These are phyloP conservation scores for Rhinichthys osculus DNA, from an alignment of 2,797 vertebrate species.

Conservation along the genomic window DNA sequence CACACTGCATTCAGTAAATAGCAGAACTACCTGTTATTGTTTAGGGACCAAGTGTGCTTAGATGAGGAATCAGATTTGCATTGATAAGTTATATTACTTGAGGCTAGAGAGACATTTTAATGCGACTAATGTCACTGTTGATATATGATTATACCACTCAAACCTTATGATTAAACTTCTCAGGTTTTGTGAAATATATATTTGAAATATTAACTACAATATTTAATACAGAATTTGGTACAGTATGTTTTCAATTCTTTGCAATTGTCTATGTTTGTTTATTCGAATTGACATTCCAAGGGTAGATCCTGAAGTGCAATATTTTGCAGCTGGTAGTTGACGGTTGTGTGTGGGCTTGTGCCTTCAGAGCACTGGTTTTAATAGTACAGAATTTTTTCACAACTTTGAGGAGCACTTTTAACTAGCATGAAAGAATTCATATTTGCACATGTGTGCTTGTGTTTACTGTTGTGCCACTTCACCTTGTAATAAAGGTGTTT, in stretches of 20 bases:
- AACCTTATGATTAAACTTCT: conserved; percentile 66
- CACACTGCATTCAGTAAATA: conserved; percentile 27
- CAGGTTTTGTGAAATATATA: conserved; percentile 67
- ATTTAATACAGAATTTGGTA: conserved; percentile 70
- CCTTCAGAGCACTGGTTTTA: conserved; percentile 77
- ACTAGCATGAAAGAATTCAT: conserved; percentile 75
- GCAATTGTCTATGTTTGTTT: conserved; percentile 65
- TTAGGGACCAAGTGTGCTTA: conserved; percentile 74
- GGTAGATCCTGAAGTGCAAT: conserved; percentile 80
- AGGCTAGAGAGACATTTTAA: conserved; percentile 17
- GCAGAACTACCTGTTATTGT: conserved; percentile 46
- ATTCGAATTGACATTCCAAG: conserved; percentile 75
- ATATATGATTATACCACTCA: conserved; percentile 64
- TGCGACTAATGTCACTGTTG: conserved; percentile 57
- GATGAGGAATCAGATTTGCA: conserved; percentile 53
- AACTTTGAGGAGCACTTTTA: conserved; percentile 77
- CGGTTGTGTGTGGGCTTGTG: conserved; percentile 65
- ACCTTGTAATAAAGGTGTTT: conserved; percentile 92
- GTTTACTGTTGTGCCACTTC: conserved; percentile 81
- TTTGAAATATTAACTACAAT: conserved; percentile 63
- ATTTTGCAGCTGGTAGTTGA: conserved; percentile 78
- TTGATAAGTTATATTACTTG: conserved; percentile 28
- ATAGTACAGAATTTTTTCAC: conserved; percentile 67
- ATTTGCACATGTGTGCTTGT: conserved; percentile 82
- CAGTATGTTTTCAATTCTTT: conserved; percentile 60